Conservation (phyloP, 1,140 invertebrate genomes). For the Conus ventricosus region DNA sequence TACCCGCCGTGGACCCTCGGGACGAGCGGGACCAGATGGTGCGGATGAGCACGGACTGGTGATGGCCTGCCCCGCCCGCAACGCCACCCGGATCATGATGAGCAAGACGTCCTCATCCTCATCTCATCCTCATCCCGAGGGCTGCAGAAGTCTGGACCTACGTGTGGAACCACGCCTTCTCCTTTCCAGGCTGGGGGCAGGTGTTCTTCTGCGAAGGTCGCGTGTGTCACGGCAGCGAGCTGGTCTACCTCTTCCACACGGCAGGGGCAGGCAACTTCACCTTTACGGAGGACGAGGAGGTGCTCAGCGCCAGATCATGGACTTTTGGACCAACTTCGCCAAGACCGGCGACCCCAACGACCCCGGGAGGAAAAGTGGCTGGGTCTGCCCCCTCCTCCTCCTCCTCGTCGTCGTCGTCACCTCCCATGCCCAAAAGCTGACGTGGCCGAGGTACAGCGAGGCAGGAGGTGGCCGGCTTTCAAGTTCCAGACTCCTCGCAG, state of each 20-base stretch:
- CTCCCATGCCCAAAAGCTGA: not conserved
- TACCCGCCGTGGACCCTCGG: conserved; percentile 41
- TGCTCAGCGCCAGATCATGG: conserved; percentile 55
- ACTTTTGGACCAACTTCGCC: conserved; percentile 69
- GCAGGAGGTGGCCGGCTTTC: conserved; percentile 41
- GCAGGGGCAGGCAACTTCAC: conserved; percentile 42
- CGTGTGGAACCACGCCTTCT: conserved; percentile 63
- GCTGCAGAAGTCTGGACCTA: conserved; percentile 48
- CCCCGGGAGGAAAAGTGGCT: not conserved
- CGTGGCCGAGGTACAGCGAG: conserved; percentile 52
- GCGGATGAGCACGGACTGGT: conserved; percentile 52
- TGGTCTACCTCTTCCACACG: conserved; percentile 63
- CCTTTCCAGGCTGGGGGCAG: conserved; percentile 60
- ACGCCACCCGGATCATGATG: conserved; percentile 42
- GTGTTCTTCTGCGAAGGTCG: conserved; percentile 59
- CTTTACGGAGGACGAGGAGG: conserved; percentile 54
- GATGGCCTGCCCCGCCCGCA: conserved; percentile 50
- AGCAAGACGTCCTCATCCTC: not conserved
- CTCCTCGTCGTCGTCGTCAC: not conserved
- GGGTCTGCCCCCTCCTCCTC: no score
- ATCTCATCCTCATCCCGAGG: not conserved
- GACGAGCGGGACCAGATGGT: conserved; percentile 48
- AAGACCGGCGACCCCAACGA: conserved; percentile 58
- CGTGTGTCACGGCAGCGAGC: conserved; percentile 67
- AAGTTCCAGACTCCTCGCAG: conserved; percentile 54